Conservation (phyloP, 2,888 invertebrate species). For the Lasioglossum zephyrum region DNA sequence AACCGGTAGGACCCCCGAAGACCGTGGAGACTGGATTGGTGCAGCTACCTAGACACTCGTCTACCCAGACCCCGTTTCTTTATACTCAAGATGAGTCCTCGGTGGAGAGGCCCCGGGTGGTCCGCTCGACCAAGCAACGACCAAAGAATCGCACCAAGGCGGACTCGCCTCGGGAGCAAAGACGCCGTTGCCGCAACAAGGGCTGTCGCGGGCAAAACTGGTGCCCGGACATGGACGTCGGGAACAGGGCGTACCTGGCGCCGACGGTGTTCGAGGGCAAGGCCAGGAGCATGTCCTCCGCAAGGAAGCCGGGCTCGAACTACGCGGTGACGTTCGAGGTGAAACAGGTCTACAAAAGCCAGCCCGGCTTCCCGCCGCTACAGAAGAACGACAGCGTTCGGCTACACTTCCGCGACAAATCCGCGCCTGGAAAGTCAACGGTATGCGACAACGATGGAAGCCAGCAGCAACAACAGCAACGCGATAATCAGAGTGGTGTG, state of each 20-base stretch:
- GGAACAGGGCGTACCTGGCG: constrained; percentile 88
- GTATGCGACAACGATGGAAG: constrained; percentile 78
- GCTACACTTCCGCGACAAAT: constrained; percentile 85
- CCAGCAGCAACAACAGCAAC: constrained; percentile 64
- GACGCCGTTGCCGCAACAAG: constrained; percentile 79
- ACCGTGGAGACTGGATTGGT: constrained; percentile 53
- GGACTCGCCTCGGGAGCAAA: constrained; percentile 80
- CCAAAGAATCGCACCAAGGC: constrained; percentile 74
- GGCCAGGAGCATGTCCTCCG: constrained; percentile 87
- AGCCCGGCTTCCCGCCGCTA: constrained; percentile 83
- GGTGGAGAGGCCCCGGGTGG: constrained; percentile 69
- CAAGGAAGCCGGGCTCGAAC: constrained; percentile 85
- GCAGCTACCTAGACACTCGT: constrained; percentile 66
- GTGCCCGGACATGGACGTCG: constrained; percentile 88
- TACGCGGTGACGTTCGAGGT: constrained; percentile 89
- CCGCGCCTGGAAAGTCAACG: constrained; percentile 80
- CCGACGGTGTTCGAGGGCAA: constrained; percentile 89
- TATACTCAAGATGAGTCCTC: constrained; percentile 51
- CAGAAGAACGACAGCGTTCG: constrained; percentile 85
- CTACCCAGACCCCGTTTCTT: constrained; percentile 60
- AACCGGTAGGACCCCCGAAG: constrained; percentile 35
- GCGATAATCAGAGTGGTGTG: constrained; percentile 80
- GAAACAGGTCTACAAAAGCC: constrained; percentile 87
- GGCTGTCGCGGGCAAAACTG: constrained; percentile 82
- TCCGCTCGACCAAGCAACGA: constrained; percentile 74